Evolutionary conservation across 2,888 invertebrate genomes (phyloP).

Genomic region (Sminthurinus aureus): DNA sequence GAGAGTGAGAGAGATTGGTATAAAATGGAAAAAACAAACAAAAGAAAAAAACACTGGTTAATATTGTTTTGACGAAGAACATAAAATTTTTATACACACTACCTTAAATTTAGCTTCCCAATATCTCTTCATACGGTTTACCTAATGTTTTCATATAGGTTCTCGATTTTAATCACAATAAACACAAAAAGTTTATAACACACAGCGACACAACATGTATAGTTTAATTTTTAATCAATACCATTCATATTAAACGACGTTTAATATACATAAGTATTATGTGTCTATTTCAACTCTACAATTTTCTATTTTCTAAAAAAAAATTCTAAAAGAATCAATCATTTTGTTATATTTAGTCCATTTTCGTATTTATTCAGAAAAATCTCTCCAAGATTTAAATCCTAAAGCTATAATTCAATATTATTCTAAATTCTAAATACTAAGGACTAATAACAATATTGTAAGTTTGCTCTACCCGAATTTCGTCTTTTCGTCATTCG

Average conservation of each 20-base stretch:
- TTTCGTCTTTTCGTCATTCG: too few species aligned
- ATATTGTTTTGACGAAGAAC: conserved; percentile 23
- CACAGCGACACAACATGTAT: neutral
- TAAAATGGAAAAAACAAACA: conserved; percentile 1
- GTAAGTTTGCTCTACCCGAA: too few species aligned
- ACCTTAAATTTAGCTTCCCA: conserved; percentile 48
- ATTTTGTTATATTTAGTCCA: neutral
- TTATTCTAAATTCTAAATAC: neutral
- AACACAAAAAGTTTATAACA: neutral
- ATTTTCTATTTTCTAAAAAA: neutral
- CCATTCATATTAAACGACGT: too few species aligned
- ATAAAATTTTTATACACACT: conserved; percentile 17
- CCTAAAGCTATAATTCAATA: too few species aligned
- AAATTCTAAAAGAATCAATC: neutral
- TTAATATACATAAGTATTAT: too few species aligned
- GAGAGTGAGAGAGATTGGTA: conserved; percentile 20
- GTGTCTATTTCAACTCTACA: too few species aligned
- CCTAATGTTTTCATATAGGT: conserved; percentile 35
- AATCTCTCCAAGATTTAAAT: neutral
- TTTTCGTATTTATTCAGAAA: neutral
- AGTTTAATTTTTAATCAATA: too few species aligned
- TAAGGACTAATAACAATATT: neutral
- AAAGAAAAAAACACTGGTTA: conserved; percentile 12
- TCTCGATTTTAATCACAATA: conserved; percentile 16
- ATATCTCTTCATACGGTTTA: conserved; percentile 37